Base-by-base conservation (phyloP, 2,113 vertebrate genomes). In the Zapornia atra region DNA sequence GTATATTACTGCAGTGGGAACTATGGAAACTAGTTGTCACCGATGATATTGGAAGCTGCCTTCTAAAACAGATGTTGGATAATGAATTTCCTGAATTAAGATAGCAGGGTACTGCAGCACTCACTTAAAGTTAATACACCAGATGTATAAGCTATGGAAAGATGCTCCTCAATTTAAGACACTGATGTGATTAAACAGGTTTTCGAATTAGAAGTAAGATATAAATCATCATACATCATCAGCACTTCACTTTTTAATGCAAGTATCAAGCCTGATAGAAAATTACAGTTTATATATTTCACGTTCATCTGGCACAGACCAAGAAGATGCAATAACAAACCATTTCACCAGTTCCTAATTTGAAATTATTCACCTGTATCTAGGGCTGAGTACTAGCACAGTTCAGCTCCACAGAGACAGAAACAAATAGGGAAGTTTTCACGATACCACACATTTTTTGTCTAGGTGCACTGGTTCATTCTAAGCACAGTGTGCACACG, bases 61-160 rank as follows among this genome's bases (percentile, higher is more conserved):
- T 94, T 97, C 79, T 95, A 93, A 94, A 97, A 96, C 94, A 98
- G 97, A 97, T 97, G 94, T 40, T 94, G 86, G 79, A 71, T 96
- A 96, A 98, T 96, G 75, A 95, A 96, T 96, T 98, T 97, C 61
- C 79, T 96, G 82, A 85, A 96, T 97, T 97, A 95, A 94, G 90
- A 92, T 15, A 94, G 82, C 70, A 70, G 83, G 96, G 21, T 85
- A 90, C 38, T 96, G 86, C 85, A 96, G 76, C 60, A 66, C 68
- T 96, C 77, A 90, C 69, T 96, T 92, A 69, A 97, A 96, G 78
- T 94, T 93, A 96, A 79, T 78, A 92, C 51, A 86, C 70, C 90
- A 97, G 92, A 90, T 97, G 95, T 84, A 5, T 34, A 78, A 70
- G 31, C 50, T 65, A 81, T 8, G 44, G 61, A 59, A 87, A 93